These are phyloP conservation scores for Zaprionus kolodkinae DNA, from an alignment of 1,140 invertebrate species.

Conservation along the genomic window DNA sequence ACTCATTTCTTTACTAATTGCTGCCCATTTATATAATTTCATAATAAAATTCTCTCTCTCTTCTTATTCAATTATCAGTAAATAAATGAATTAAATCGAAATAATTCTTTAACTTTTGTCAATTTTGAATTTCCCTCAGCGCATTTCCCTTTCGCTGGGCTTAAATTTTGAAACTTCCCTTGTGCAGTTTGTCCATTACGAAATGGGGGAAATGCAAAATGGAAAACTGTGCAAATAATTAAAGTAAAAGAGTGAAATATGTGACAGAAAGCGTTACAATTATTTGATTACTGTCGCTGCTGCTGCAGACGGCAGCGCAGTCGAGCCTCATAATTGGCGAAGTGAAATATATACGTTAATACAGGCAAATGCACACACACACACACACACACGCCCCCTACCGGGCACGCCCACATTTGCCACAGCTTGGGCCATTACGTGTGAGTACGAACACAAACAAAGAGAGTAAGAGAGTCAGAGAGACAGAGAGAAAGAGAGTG, in stretches of 20 bases:
- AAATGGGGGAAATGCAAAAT: conserved; percentile 18
- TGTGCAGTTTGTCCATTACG: conserved; percentile 4
- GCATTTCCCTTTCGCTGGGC: neutral
- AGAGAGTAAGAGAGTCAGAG: neutral
- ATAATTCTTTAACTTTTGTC: neutral
- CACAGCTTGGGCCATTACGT: conserved; percentile 63
- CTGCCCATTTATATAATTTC: neutral
- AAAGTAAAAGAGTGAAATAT: conserved; percentile 62
- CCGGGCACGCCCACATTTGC: conserved; percentile 36
- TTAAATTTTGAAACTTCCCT: neutral
- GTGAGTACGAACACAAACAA: conserved; percentile 24
- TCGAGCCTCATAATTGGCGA: conserved; percentile 63
- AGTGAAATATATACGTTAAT: conserved; percentile 66
- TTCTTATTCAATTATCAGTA: neutral
- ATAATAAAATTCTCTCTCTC: too few relatives aligned
- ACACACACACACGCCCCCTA: neutral
- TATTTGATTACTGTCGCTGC: conserved; percentile 81
- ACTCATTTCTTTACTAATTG: neutral
- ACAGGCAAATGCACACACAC: conserved; percentile 19
- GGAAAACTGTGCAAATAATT: conserved; percentile 71
- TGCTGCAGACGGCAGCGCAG: conserved; percentile 32
- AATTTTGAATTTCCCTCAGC: neutral
- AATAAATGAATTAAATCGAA: neutral
- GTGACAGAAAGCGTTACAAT: conserved; percentile 75
- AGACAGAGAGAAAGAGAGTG: too few relatives aligned